Evolutionary conservation across 2,888 invertebrate genomes (phyloP).

Genomic region (Zaprionus lineosus): DNA sequence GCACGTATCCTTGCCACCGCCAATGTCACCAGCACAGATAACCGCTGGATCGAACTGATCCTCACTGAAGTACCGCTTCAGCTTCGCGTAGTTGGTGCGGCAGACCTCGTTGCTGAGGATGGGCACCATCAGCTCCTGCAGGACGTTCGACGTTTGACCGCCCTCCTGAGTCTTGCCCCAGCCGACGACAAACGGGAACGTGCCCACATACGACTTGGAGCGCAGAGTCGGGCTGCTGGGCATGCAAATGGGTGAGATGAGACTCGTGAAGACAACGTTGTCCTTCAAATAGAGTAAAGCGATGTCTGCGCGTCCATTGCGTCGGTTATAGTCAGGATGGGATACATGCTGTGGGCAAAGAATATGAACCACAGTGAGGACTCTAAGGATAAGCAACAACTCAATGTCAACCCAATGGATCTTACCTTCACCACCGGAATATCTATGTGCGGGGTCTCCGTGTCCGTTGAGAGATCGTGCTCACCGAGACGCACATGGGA

Average conservation of each 20-base stretch:
- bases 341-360: slow-evolving; percentile 46
- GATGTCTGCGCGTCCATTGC: slow-evolving; percentile 88
- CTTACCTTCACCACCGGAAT: slow-evolving; percentile 84
- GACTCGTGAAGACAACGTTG: slow-evolving; percentile 84
- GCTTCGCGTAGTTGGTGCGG: slow-evolving; percentile 76
- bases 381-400: neutral
- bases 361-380: too few species aligned
- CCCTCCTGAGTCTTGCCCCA: slow-evolving; percentile 82
- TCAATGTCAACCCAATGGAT: too few species aligned
- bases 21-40: slow-evolving; percentile 80
- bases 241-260: slow-evolving; percentile 89
- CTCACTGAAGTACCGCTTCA: slow-evolving; percentile 63
- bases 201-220: slow-evolving; percentile 84
- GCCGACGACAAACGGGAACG: slow-evolving; percentile 89
- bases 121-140: slow-evolving; percentile 89
- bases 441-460: slow-evolving; percentile 85
- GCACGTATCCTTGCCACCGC: slow-evolving; percentile 81
- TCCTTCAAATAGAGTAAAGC: slow-evolving; percentile 87
- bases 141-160: slow-evolving; percentile 86
- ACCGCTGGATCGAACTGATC: slow-evolving; percentile 80
- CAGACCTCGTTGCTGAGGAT: slow-evolving; percentile 87
- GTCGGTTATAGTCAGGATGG: slow-evolving; percentile 72
- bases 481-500: slow-evolving; percentile 88
- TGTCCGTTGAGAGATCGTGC: slow-evolving; percentile 86
- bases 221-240: slow-evolving; percentile 85